These are phyloP conservation scores for Callithrix jacchus DNA, from an alignment of 2,113 vertebrate species.

Conservation along the genomic window DNA sequence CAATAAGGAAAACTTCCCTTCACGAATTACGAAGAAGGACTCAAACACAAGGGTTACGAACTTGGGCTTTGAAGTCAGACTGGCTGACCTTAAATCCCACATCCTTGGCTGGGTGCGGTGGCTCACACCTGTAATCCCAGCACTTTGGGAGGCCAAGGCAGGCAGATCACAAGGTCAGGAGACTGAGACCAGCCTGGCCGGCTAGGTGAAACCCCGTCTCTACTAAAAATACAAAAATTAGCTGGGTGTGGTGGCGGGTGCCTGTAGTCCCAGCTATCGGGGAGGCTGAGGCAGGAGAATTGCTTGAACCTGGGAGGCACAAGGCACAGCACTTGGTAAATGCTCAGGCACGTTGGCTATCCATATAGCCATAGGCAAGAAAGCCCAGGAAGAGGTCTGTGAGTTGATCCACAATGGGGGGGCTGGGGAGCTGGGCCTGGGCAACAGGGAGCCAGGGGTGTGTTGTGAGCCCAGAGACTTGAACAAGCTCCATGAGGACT, in stretches of 20 bases:
- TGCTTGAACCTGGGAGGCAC: not conserved
- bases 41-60: not conserved
- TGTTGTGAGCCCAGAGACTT: not conserved
- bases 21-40: not conserved
- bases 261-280: not conserved
- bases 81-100: not conserved
- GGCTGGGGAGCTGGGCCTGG: not conserved
- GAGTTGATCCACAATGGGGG: not conserved
- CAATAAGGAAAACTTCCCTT: not conserved
- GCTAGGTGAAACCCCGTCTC: not conserved
- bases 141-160: not conserved
- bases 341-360: not conserved
- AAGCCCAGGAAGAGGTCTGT: not conserved
- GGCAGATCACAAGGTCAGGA: not conserved
- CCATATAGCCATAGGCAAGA: accelerated
- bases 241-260: not conserved
- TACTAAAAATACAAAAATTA: not conserved
- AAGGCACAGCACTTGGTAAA: not conserved
- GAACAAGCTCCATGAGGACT: not conserved
- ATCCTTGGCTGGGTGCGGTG: not conserved
- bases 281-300: not conserved
- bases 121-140: not conserved
- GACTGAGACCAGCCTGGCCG: not conserved
- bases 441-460: no score
- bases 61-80: not conserved